A percentile compares a stretch with the other conserved stretches of the same genome.
phyloP scores from a whole-genome alignment of 2,888 invertebrate species.

The Neelides folsomi region DNA sequence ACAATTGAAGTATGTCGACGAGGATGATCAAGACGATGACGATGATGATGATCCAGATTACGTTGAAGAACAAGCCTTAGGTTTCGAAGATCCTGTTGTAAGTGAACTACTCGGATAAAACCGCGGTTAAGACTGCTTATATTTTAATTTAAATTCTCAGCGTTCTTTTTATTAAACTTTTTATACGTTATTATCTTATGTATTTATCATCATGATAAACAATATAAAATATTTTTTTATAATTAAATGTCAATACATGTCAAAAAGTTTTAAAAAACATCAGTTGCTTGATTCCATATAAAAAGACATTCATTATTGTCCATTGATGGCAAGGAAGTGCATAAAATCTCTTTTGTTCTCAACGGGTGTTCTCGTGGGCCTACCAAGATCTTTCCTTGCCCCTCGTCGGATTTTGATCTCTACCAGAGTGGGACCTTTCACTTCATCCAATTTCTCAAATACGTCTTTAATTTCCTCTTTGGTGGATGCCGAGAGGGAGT shows the following conservation, averaged over 20 bases:
- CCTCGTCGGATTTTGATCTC: slow-evolving; percentile 38
- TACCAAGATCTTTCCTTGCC: slow-evolving; percentile 37
- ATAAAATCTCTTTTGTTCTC: slow-evolving; percentile 40
- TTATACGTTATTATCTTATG: background rate
- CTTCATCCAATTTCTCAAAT: slow-evolving; percentile 24
- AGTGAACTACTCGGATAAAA: too few species aligned
- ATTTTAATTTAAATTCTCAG: background rate
- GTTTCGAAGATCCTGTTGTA: background rate
- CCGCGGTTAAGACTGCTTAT: too few species aligned
- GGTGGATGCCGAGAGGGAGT: slow-evolving; percentile 34
- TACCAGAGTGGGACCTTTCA: slow-evolving; percentile 37
- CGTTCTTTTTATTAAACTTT: background rate
- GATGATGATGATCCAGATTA: background rate
- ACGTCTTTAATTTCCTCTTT: slow-evolving; percentile 35
- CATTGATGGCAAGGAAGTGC: slow-evolving; percentile 36
- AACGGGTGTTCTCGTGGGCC: slow-evolving; percentile 39
- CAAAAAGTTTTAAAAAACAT: too few species aligned
- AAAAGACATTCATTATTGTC: too few species aligned
- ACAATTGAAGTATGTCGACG: background rate
- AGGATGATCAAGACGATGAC: slow-evolving; percentile 3
- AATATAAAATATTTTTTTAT: too few species aligned
- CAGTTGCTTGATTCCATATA: too few species aligned
- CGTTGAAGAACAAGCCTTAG: background rate
- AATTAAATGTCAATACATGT: too few species aligned
- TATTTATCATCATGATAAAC: too few species aligned